Evolutionary conservation across 2,113 vertebrate genomes (phyloP), one percentile per base, ranked within the genome.

Genomic region (Brachirus orientalis): DNA sequence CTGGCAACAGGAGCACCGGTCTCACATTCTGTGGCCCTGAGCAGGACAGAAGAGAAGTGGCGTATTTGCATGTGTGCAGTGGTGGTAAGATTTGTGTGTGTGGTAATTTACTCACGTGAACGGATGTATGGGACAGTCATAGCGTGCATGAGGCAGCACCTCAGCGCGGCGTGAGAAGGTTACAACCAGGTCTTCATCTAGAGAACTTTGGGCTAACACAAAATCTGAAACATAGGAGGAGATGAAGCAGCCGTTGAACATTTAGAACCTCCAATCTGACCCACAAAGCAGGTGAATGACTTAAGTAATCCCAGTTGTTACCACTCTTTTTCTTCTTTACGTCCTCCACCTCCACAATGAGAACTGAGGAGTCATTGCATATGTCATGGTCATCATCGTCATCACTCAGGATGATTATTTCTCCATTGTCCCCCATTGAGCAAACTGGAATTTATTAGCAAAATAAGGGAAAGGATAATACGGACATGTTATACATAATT

Each of bases 111-210:
- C 85, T 85, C 55, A 93, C 92, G 65, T 83, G 63, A 94, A 94
- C 1, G 87, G 48, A 18, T 90, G 71, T 18, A 86, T 36, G 46
- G 84, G 78, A 53, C 93, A 94, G 83, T 94, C 92, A 1, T 89
- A 93, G 54, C 93, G 86, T 0, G 93, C 93, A 5, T 94, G 93
- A 67, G 93, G 92, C 46, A 94, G 71, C 28, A 93, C 79, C 48
- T 88, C 83, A 3, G 90, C 88, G 0, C 69, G 74, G 7, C 86
- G 87, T 7, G 84, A 85, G 69, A 86, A 93, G 4, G 90, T 93
- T 1, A 94, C 84, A 0, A 90, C 82, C 77, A 94, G 55, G 53
- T 94, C 93, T 54, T 93, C 93, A 19, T 92, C 91, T 69, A 87
- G 19, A 12, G 69, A 19, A 14, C 61, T 77, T 37, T 40, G 28